These are phyloP conservation scores for Cyprinella venusta DNA, from an alignment of 2,797 vertebrate species.

Conservation along the genomic window DNA sequence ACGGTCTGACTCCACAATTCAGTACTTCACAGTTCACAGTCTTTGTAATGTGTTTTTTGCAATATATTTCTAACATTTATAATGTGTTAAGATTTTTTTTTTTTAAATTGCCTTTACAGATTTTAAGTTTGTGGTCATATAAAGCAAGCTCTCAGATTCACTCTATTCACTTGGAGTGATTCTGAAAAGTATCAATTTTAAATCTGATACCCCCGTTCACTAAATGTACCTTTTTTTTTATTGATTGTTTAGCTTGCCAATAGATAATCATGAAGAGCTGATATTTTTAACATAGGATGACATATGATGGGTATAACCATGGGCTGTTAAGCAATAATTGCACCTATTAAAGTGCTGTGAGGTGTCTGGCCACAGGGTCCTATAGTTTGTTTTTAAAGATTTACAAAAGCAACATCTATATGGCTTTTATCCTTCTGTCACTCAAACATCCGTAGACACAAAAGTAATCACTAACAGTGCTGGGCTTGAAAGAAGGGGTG, in stretches of 20 bases:
- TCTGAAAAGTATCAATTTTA: constrained; percentile 74
- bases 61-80: too few relatives aligned
- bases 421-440: constrained; percentile 39
- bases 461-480: constrained; percentile 11
- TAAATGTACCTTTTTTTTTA: constrained; percentile 63
- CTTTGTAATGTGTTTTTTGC: too few relatives aligned
- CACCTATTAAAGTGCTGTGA: constrained; percentile 71
- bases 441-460: constrained; percentile 28
- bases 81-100: too few relatives aligned
- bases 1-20: too few relatives aligned
- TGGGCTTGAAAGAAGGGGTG: constrained; percentile 1
- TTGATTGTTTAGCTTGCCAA: constrained; percentile 72
- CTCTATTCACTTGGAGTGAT: constrained; percentile 30
- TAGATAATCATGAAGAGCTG: constrained; percentile 70
- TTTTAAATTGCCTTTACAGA: too few relatives aligned
- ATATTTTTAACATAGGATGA: constrained; percentile 68
- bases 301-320: constrained; percentile 75
- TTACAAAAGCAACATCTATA: constrained; percentile 42
- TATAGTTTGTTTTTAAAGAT: constrained; percentile 49
- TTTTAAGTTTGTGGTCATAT: neutral
- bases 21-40: too few relatives aligned
- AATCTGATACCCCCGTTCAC: constrained; percentile 53
- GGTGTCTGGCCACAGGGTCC: constrained; percentile 57
- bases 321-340: constrained; percentile 71
- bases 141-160: constrained; percentile 17